Evolutionary conservation across 2,888 invertebrate species (phyloP).

Genomic region (Hipparchia sbordonii): DNA sequence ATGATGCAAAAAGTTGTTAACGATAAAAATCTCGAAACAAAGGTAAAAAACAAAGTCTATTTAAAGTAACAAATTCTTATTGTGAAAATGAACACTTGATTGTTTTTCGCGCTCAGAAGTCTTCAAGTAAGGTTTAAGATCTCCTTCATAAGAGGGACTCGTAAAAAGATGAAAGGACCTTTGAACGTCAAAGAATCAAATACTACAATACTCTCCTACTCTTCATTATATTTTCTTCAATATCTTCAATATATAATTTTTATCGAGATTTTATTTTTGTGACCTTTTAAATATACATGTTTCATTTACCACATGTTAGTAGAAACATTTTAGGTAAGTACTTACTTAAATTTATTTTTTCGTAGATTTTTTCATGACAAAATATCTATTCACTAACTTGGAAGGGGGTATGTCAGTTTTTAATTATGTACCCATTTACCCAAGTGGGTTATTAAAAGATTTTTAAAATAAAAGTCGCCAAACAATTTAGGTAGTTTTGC

Average conservation of each 20-base stretch:
- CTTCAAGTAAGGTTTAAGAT: constrained; percentile 11
- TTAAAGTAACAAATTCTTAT: constrained; percentile 17
- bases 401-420: too few species aligned
- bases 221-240: not conserved
- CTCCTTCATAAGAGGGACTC: constrained; percentile 12
- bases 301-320: too few species aligned
- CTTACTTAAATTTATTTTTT: too few species aligned
- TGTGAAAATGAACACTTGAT: constrained; percentile 3
- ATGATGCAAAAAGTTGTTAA: not conserved
- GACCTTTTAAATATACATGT: too few species aligned
- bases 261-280: not conserved
- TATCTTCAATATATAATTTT: not conserved
- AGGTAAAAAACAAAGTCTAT: constrained; percentile 2
- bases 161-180: constrained; percentile 18
- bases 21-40: not conserved
- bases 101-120: constrained; percentile 11
- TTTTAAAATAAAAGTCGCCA: too few species aligned
- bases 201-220: constrained; percentile 2
- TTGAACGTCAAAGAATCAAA: constrained; percentile 13
- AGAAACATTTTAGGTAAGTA: too few species aligned
- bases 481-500: too few species aligned
- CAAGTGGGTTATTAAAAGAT: too few species aligned
- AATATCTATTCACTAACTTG: too few species aligned
- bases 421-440: too few species aligned
- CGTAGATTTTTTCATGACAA: too few species aligned